Base-by-base conservation (phyloP, 2,888 invertebrate genomes). In the Dastarcus helophoroides region DNA sequence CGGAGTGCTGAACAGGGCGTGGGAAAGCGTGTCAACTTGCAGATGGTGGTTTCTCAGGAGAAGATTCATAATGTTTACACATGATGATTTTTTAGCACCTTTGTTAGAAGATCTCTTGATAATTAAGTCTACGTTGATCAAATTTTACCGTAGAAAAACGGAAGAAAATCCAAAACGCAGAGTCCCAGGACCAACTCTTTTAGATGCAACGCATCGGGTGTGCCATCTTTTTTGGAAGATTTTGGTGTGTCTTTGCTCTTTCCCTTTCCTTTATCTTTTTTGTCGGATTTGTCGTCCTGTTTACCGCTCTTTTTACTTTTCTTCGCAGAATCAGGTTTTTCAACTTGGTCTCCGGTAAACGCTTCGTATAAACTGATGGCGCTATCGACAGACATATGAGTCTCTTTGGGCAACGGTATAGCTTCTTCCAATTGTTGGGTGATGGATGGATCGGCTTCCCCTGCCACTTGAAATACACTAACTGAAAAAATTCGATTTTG, bases 341-440 rank as follows among this genome's bases (percentile, higher is more conserved):
- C 40, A 2, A 46, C 37, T 29, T 36, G 35, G 25, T 46, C 43
- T 8, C 46, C 51, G 7, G 46, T 43, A 32, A 53, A 44, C 1
- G 48, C 48, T 35, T 52, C 53, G 26, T 48, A 48, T 11, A 53
- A 30, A 32, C 51, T 50, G 14, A 47, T 42, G 10, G 46, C 40
- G 33, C 51, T 53, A n/a, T 48, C 50, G 16, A 42, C 40, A 14
- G 39, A 37, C 3, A 32, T 35, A 15, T 19, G 27, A n/a, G 39
- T 27, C 5, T 31, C 33, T 4, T 22, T 16, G 3, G 23, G 16
- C 13, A 29, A 15, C 17, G 35, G 27, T 4, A 41, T 38, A 22
- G 34, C 33, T n/a, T 31, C 26, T 25, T 36, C 38, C 11, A 48
- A 35, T 36, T 47, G 44, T 9, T 41, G 43, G 28, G 47, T 43